Base-by-base conservation (phyloP, 2,113 vertebrate genomes). In the Alligator sinensis region DNA sequence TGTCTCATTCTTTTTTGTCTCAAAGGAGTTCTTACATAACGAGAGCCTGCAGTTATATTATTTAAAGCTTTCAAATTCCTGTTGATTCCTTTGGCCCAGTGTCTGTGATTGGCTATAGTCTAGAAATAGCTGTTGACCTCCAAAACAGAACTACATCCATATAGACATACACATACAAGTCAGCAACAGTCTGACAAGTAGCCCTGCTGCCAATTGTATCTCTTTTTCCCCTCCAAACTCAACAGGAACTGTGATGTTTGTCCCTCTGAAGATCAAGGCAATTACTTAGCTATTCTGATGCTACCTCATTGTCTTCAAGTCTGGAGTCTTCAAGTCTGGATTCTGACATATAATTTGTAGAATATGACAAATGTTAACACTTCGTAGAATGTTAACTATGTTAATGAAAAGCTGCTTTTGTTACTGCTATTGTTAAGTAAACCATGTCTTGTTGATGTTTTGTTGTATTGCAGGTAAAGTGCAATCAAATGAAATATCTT, bases 361-460 rank as follows among this genome's bases (percentile, higher is more conserved):
- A 88, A 17, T 47, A 93, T 9, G 80, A 79, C 34, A 87, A 96
- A 82, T 75, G 75, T 60, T 83, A 89, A 77, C 87, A 87, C 57
- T 83, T 74, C 38, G 83, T 87, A 77, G 82, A 92, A 91, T 47
- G 9, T 92, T 18, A 91, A 92, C 18, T 72, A 93, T 60, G 93
- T 87, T 28, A 25, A 81, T 62, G 30, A 54, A 91, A 70, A 57
- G 28, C 7, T 84, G 34, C 59, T 82, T 80, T 61, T n/a, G 11
- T 68, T 91, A 59, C 9, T 94, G 5, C 22, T 25, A 34, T 11
- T 81, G 47, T 88, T 66, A 78, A 25, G 11, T 27, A 38, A 59
- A 15, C 9, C 15, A 28, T 47, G 15, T 0, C 76, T 66, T 78
- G 59, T 38, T 63, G 22, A 61, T 34, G 38, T 64, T 18, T 38